A percentile compares a stretch with the other conserved stretches of the same genome.
Conservation (phyloP, 1,140 invertebrate species). For the Drosophila subobscura region DNA sequence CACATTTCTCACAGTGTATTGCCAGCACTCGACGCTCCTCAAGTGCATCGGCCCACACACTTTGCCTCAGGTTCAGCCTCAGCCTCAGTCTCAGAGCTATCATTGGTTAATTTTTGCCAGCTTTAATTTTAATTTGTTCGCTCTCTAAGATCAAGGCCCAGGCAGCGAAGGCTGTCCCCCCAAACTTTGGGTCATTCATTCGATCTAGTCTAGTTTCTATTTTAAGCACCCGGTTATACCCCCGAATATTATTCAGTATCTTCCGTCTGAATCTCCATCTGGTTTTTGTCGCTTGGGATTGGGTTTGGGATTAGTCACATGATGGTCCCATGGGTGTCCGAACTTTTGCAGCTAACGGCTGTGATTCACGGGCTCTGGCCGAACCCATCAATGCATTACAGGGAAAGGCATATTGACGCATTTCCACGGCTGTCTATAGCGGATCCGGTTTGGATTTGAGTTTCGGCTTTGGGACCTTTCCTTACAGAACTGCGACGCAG, state of each 20-base stretch:
- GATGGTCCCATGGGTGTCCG: background rate
- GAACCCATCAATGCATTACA: slow-evolving; percentile 30
- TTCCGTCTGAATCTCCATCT: background rate
- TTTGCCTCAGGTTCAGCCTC: slow-evolving; percentile 20
- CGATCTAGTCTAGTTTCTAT: slow-evolving; percentile 33
- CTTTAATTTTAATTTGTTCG: slow-evolving; percentile 23
- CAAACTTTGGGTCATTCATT: too few relatives aligned
- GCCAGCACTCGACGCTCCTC: slow-evolving; percentile 13
- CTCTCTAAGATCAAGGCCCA: slow-evolving; percentile 54
- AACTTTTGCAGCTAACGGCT: slow-evolving; percentile 24
- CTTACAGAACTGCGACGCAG: slow-evolving; percentile 34
- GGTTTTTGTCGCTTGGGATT: slow-evolving; percentile 21
- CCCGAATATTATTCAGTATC: background rate
- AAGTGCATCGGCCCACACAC: slow-evolving; percentile 69
- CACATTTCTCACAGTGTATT: slow-evolving; percentile 43
- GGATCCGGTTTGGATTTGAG: slow-evolving; percentile 63
- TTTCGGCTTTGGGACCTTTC: slow-evolving; percentile 23
- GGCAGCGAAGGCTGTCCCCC: slow-evolving; percentile 7
- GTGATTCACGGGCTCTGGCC: slow-evolving; percentile 54
- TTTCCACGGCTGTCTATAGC: slow-evolving; percentile 20
- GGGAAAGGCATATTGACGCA: slow-evolving; percentile 45
- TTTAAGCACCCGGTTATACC: slow-evolving; percentile 23
- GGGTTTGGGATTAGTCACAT: slow-evolving; percentile 32
- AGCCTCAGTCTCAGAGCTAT: slow-evolving; percentile 15
- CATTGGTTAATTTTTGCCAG: slow-evolving; percentile 32